These are phyloP conservation scores for Charaxes varanes DNA, from an alignment of 1,140 invertebrate genomes.

Conservation along the genomic window DNA sequence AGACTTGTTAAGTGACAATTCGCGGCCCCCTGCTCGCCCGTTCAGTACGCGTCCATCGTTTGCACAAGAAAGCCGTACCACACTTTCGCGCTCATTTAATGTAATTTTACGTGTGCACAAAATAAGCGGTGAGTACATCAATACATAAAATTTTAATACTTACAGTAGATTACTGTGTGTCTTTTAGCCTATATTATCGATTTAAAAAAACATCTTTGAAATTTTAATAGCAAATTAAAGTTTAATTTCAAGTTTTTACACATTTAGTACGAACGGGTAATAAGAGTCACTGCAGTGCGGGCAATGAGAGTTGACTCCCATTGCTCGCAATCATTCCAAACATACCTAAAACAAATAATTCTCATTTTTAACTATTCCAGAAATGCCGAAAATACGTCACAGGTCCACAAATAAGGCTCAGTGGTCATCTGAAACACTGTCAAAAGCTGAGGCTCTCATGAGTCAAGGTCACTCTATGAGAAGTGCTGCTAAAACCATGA, in stretches of 20 bases:
- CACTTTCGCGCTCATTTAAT: conserved; percentile 9
- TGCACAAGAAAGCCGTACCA: conserved; percentile 4
- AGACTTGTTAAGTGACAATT: conserved; percentile 1
- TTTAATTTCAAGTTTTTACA: conserved; percentile 4
- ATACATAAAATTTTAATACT: conserved; percentile 6
- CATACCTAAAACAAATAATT: conserved; percentile 9
- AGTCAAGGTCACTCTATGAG: conserved; percentile 11
- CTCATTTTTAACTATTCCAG: conserved; percentile 11
- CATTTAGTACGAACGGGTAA: conserved; percentile 8
- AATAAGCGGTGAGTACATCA: conserved; percentile 9
- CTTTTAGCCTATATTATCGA: conserved; percentile 3
- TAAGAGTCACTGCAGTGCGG: conserved; percentile 14
- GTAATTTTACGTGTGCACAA: conserved; percentile 13
- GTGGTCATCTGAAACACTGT: conserved; percentile 13
- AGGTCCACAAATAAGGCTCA: too few species aligned
- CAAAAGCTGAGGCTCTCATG: conserved; percentile 9
- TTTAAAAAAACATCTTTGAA: not conserved
- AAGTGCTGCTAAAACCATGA: conserved; percentile 19
- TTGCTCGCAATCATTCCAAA: conserved; percentile 11
- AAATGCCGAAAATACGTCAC: conserved; percentile 18
- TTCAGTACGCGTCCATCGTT: conserved; percentile 10
- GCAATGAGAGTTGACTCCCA: conserved; percentile 18
- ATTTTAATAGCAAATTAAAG: not conserved
- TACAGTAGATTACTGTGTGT: conserved; percentile 3
- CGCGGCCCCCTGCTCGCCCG: conserved; percentile 1